phyloP scores from a whole-genome alignment of 2,888 invertebrate genomes.

The Sesia bembeciformis region DNA sequence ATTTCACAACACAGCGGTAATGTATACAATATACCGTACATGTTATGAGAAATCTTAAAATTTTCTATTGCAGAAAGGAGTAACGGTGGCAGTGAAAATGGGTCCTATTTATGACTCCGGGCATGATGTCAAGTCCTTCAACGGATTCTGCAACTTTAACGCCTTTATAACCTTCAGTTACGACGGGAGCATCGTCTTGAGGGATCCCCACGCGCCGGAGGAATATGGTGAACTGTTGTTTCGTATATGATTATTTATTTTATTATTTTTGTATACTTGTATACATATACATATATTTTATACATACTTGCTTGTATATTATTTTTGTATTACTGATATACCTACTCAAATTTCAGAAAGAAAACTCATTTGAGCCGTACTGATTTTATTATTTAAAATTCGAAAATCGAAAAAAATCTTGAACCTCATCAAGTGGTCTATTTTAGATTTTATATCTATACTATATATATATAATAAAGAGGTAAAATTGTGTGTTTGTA shows the following conservation, averaged over 20 bases:
- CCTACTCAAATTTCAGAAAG: too few relatives aligned
- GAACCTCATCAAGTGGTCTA: too few relatives aligned
- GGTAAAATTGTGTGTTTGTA: too few relatives aligned
- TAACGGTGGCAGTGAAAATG: conserved; percentile 54
- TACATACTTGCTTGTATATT: not conserved
- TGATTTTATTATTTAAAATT: not conserved
- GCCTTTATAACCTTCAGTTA: conserved; percentile 46
- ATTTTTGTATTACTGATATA: not conserved
- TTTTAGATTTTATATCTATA: too few relatives aligned
- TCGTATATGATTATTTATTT: not conserved
- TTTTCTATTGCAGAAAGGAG: conserved; percentile 41
- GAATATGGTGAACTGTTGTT: conserved; percentile 28
- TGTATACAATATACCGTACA: not conserved
- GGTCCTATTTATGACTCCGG: conserved; percentile 41
- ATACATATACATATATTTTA: too few relatives aligned
- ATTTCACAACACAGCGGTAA: not conserved
- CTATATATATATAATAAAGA: too few relatives aligned
- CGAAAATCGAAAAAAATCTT: not conserved
- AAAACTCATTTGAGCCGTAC: not conserved
- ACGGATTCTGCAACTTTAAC: conserved; percentile 22
- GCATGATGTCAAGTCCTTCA: conserved; percentile 45
- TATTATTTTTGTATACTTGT: too few relatives aligned
- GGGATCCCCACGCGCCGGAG: conserved; percentile 27
- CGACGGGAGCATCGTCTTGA: conserved; percentile 40
- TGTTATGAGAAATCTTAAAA: not conserved